These are phyloP conservation scores for Aproaerema taeniolella DNA, from an alignment of 2,888 invertebrate species.

Conservation along the genomic window DNA sequence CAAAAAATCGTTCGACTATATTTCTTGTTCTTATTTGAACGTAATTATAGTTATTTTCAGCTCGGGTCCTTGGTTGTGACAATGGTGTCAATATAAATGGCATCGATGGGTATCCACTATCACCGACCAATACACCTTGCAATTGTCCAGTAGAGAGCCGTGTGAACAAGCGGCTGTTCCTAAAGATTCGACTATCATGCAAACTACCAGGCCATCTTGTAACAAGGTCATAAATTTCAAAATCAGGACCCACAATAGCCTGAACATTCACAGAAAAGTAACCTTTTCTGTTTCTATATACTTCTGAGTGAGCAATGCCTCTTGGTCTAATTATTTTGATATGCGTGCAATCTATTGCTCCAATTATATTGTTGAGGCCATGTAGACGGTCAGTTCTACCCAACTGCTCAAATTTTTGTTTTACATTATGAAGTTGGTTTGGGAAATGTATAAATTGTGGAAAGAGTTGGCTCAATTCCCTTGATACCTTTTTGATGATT, in stretches of 20 bases:
- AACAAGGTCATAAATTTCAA: neutral
- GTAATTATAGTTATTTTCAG: no score
- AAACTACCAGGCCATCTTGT: neutral
- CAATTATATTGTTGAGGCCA: slow-evolving; percentile 7
- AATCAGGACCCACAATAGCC: slow-evolving; percentile 9
- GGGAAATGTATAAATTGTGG: no score
- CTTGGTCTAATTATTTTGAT: slow-evolving; percentile 12
- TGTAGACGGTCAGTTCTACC: neutral
- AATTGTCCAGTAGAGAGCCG: neutral
- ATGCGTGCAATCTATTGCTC: slow-evolving; percentile 17
- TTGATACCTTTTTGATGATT: no score
- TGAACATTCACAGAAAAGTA: slow-evolving; percentile 14
- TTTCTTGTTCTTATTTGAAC: no score
- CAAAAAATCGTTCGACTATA: no score
- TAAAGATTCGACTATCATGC: neutral
- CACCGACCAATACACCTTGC: neutral
- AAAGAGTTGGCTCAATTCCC: no score
- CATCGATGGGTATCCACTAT: neutral
- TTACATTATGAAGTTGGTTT: neutral
- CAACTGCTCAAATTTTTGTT: neutral
- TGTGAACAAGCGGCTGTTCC: neutral
- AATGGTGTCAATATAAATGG: neutral
- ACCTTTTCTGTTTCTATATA: slow-evolving; percentile 13
- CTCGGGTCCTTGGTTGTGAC: neutral
- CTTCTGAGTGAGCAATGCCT: slow-evolving; percentile 10